These are phyloP conservation scores for Bergia sp. DNA, from an alignment of 92 coral and sea anemone species.

Conservation along the genomic window DNA sequence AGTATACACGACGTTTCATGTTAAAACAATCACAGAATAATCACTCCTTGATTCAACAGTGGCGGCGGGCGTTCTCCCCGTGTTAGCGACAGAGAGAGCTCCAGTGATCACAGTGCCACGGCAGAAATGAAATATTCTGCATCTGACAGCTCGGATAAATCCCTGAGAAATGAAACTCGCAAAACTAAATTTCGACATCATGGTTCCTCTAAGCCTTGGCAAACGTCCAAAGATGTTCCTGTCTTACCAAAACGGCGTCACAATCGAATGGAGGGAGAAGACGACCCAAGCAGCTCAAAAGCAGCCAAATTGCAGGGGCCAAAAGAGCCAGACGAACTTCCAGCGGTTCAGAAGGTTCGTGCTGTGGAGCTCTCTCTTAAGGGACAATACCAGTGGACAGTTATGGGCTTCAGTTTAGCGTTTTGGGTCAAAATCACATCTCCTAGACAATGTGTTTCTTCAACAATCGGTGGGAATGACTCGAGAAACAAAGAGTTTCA, in stretches of 20 bases:
- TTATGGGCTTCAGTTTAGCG: constrained; percentile 79
- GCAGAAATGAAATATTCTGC: constrained; percentile 39
- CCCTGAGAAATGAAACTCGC: constrained; percentile 23
- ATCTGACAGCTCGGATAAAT: constrained; percentile 37
- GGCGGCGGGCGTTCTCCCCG: not conserved
- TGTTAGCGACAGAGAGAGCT: constrained; percentile 35
- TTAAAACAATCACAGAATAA: not conserved
- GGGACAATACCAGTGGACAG: constrained; percentile 74
- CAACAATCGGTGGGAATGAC: constrained; percentile 15
- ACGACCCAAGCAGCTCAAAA: not conserved
- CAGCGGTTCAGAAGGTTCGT: constrained; percentile 69
- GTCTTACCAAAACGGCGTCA: constrained; percentile 13
- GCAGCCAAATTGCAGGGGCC: constrained; percentile 42
- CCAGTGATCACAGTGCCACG: constrained; percentile 21
- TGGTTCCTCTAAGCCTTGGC: not conserved
- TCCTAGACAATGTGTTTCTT: constrained; percentile 4
- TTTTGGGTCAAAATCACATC: constrained; percentile 80
- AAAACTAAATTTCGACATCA: constrained; percentile 1
- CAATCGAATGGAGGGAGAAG: constrained; percentile 23
- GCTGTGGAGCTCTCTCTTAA: constrained; percentile 78
- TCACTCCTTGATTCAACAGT: not conserved
- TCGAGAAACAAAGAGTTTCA: constrained; percentile 26
- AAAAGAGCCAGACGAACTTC: constrained; percentile 58
- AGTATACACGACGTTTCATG: not conserved
- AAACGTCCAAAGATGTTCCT: constrained; percentile 10